Base-by-base conservation (phyloP, 2,888 invertebrate genomes). In the Sycophila texana region DNA sequence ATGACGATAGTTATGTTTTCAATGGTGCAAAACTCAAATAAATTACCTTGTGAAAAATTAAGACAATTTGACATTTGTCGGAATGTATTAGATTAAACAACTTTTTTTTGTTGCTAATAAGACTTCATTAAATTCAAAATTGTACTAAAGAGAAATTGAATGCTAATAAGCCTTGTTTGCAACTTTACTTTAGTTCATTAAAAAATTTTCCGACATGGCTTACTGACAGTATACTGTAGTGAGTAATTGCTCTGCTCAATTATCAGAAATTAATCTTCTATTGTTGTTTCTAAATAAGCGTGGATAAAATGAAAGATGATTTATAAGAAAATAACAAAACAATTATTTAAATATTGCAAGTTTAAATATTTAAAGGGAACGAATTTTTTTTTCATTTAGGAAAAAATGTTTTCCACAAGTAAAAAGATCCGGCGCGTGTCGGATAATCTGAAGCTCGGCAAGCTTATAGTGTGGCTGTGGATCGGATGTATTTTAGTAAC, bases 381-480 rank as follows among this genome's bases (percentile, higher is more conserved):
- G 1, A 57, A 61, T 65, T 65, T 74, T 58, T 63, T 14, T 18
- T 51, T 53, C 16, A 20, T 66, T 58, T 39, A 73, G 63, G 61
- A 68, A 39, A 72, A 72, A 82, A 84, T 85, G 84, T 58, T 77
- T 49, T 80, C 82, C 20, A 81, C 79, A 76, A 82, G 85, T 80
- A 83, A 83, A 82, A 84, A 81, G 80, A 65, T 78, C 22, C 82
- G 78, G 57, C 66, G 81, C 51, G 77, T 82, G 73, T 82, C 83
- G 68, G 81, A 79, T 66, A 71, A 66, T 58, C 63, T 80, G 18
- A 82, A 77, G 61, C 71, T 84, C 60, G 79, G 83, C 77, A 82
- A 84, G 70, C 79, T 86, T 58, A 81, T 84, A 49, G 81, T 82
- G 67, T 86, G 86, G 82, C 76, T 88, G 58, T 86, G 86, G 86